Evolutionary conservation across 2,113 vertebrate species (phyloP).

Genomic region (Pterocles burchelli): DNA sequence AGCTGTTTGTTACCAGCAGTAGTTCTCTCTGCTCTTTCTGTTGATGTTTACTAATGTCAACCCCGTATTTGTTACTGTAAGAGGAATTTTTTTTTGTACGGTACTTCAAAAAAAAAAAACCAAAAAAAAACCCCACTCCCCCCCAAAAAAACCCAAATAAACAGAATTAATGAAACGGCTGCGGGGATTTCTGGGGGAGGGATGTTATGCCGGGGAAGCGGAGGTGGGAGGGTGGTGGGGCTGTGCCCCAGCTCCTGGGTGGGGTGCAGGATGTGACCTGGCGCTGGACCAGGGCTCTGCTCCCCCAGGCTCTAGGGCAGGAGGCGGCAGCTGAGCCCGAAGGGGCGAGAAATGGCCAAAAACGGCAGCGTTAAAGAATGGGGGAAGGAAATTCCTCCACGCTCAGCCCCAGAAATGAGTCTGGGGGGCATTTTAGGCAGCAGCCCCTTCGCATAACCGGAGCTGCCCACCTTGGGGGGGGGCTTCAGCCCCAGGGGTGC

Average conservation of each 20-base stretch:
- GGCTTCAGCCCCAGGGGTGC: no score
- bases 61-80: slow-evolving; percentile 83
- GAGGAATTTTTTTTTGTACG: slow-evolving; percentile 74
- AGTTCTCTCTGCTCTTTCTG: slow-evolving; percentile 42
- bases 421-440: rapidly evolving
- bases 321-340: rapidly evolving
- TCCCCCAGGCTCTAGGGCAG: background rate
- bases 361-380: rapidly evolving
- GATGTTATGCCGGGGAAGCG: rapidly evolving
- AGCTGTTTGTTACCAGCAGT: slow-evolving; percentile 46
- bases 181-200: background rate
- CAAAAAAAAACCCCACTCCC: background rate
- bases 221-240: background rate
- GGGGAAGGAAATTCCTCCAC: rapidly evolving
- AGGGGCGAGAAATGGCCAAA: rapidly evolving
- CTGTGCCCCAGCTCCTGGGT: background rate
- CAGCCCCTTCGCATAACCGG: rapidly evolving
- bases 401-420: rapidly evolving
- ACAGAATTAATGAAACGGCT: background rate
- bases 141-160: slow-evolving; percentile 12
- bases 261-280: slow-evolving; percentile 34
- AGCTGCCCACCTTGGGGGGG: background rate
- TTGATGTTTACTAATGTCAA: slow-evolving; percentile 70
- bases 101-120: slow-evolving; percentile 77
- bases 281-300: background rate